A percentile compares a stretch with the other conserved stretches of the same genome.
phyloP scores from a whole-genome alignment of 2,888 invertebrate genomes.

The Cryptus armator region DNA sequence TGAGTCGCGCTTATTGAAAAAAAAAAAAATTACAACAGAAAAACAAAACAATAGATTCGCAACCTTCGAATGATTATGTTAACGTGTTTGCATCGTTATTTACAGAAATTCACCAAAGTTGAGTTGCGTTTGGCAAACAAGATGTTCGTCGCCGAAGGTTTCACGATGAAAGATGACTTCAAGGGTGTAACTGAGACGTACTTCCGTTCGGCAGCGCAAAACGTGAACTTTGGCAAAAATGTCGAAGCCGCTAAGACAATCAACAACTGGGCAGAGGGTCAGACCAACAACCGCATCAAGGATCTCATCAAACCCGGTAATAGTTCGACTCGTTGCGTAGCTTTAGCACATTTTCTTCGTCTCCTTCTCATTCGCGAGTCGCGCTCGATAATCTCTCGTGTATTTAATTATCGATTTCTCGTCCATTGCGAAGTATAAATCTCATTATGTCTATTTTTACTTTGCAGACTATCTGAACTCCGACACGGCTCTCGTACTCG shows the following conservation, averaged over 20 bases:
- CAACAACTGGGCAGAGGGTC: slow-evolving; percentile 92
- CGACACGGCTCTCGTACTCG: slow-evolving; percentile 89
- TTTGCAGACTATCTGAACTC: slow-evolving; percentile 85
- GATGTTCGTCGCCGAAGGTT: slow-evolving; percentile 88
- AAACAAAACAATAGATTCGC: neutral
- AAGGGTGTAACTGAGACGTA: slow-evolving; percentile 87
- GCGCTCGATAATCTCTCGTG: neutral
- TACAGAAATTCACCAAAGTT: slow-evolving; percentile 85
- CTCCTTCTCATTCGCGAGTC: neutral
- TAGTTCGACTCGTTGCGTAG: slow-evolving; percentile 13
- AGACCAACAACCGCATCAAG: slow-evolving; percentile 94
- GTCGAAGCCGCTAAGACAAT: slow-evolving; percentile 87
- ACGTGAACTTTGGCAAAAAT: slow-evolving; percentile 87
- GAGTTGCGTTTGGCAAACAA: slow-evolving; percentile 91
- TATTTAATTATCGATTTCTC: neutral
- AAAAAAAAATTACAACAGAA: neutral
- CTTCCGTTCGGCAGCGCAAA: slow-evolving; percentile 89
- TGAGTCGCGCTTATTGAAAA: slow-evolving; percentile 65
- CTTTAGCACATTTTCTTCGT: slow-evolving; percentile 6
- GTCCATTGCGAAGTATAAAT: neutral
- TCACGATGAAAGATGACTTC: slow-evolving; percentile 86
- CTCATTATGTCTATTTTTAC: slow-evolving; percentile 21
- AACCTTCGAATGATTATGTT: neutral
- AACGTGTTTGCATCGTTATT: slow-evolving; percentile 32
- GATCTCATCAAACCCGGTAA: slow-evolving; percentile 88